Evolutionary conservation across 2,113 vertebrate genomes (phyloP).

Genomic region (Sakesphorus luctuosus): DNA sequence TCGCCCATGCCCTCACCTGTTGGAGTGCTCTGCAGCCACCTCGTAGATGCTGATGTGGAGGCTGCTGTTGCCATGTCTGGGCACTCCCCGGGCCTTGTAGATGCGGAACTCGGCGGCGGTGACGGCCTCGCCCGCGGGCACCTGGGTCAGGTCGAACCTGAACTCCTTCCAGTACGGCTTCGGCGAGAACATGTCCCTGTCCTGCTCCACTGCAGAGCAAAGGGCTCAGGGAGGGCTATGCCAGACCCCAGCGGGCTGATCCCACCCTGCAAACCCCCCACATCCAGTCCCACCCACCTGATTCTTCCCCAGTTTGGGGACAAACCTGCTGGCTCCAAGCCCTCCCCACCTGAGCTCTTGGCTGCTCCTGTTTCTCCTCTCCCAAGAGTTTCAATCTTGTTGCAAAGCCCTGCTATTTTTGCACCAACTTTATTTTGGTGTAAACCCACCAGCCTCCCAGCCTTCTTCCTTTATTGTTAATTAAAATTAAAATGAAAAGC

Average conservation of each 20-base stretch:
- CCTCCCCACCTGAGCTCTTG: accelerated
- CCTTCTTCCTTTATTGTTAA: background rate
- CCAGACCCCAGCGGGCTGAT: accelerated
- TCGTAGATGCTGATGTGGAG: slow-evolving; percentile 91
- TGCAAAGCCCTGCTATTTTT: accelerated
- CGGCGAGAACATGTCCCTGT: slow-evolving; percentile 82
- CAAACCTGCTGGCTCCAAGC: accelerated
- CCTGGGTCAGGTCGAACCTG: slow-evolving; percentile 90
- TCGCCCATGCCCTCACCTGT: slow-evolving; percentile 73
- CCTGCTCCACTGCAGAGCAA: slow-evolving; percentile 85
- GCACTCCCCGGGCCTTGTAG: slow-evolving; percentile 85
- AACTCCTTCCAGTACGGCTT: slow-evolving; percentile 97
- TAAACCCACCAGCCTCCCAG: background rate
- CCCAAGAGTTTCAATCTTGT: accelerated
- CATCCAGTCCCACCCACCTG: accelerated
- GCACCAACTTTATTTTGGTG: background rate
- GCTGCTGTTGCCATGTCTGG: slow-evolving; percentile 79
- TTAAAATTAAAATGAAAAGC: background rate
- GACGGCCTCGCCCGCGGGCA: slow-evolving; percentile 88
- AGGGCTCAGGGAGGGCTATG: background rate
- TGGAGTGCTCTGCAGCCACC: slow-evolving; percentile 81
- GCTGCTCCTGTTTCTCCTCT: background rate
- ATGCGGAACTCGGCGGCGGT: slow-evolving; percentile 92
- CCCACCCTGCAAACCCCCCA: background rate
- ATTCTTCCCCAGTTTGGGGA: background rate